Percentiles rank a stretch among this genome's conserved stretches.
These are phyloP conservation scores for Drosophila sproati DNA, from an alignment of 1,140 invertebrate genomes.

Conservation along the genomic window DNA sequence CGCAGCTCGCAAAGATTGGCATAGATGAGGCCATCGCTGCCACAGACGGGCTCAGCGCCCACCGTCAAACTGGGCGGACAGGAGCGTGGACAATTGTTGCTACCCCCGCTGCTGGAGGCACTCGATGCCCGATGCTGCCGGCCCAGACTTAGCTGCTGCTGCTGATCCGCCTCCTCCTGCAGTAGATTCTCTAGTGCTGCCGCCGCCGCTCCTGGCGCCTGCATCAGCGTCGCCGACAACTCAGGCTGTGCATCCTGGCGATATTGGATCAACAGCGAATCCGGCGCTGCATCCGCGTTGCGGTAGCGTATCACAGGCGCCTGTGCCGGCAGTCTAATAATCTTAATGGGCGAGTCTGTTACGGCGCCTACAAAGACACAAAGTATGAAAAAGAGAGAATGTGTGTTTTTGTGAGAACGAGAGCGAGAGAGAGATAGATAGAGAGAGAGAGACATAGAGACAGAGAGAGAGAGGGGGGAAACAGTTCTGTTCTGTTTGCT, in stretches of 20 bases:
- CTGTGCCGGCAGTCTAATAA: constrained; percentile 76
- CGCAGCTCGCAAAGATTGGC: constrained; percentile 95
- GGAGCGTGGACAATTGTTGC: constrained; percentile 90
- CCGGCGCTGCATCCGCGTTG: constrained; percentile 66
- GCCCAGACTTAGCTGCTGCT: constrained; percentile 56
- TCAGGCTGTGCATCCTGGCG: constrained; percentile 65
- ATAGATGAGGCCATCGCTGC: constrained; percentile 94
- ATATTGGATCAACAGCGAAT: constrained; percentile 73
- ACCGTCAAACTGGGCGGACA: constrained; percentile 88
- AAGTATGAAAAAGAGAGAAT: too few relatives aligned
- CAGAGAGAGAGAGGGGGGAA: background rate
- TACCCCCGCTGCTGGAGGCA: constrained; percentile 28
- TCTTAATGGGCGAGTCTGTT: constrained; percentile 80
- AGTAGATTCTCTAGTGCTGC: constrained; percentile 65
- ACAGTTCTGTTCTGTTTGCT: background rate
- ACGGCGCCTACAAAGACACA: constrained; percentile 51
- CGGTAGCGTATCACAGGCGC: constrained; percentile 78
- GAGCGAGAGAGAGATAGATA: background rate
- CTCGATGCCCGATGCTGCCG: constrained; percentile 69
- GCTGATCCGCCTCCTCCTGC: constrained; percentile 65
- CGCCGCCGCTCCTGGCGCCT: constrained; percentile 65
- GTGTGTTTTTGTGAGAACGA: background rate
- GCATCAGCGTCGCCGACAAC: constrained; percentile 56
- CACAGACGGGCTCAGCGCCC: constrained; percentile 93
- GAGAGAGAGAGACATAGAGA: background rate